phyloP scores from a whole-genome alignment of 1,140 invertebrate species.

The Asobara japonica region DNA sequence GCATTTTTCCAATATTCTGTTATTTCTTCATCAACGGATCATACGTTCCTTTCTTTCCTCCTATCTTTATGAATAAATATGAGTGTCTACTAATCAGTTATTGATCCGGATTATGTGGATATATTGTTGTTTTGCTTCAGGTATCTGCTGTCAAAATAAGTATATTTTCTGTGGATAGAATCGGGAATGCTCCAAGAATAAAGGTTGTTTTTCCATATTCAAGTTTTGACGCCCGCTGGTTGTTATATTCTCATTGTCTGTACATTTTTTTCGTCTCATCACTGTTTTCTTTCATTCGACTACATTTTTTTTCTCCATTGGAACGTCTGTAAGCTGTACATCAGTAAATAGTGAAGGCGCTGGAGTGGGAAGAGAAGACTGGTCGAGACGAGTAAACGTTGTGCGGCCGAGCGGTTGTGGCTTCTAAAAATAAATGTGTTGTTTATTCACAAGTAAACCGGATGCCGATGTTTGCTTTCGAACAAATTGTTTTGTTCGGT shows the following conservation, averaged over 20 bases:
- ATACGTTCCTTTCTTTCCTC: neutral
- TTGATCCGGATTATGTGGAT: neutral
- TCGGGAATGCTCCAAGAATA: neutral
- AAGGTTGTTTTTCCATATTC: neutral
- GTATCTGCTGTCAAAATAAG: neutral
- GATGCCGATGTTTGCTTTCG: constrained; percentile 68
- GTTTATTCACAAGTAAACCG: constrained; percentile 69
- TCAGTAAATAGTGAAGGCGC: constrained; percentile 14
- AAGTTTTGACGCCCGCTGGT: neutral
- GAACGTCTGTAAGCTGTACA: constrained; percentile 18
- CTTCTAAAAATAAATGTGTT: constrained; percentile 69
- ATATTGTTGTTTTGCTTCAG: neutral
- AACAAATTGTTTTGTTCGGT: constrained; percentile 69
- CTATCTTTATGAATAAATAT: constrained; percentile 1
- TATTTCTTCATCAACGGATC: neutral
- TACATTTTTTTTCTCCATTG: constrained; percentile 3
- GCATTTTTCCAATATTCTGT: neutral
- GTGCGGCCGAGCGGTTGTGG: constrained; percentile 49
- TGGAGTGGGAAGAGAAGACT: constrained; percentile 3
- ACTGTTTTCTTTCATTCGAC: neutral
- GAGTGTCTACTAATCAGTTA: neutral
- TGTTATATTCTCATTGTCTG: neutral
- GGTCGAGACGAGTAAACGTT: constrained; percentile 45
- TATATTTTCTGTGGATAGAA: neutral
- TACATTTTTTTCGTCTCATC: neutral